A percentile compares a stretch with the other conserved stretches of the same genome.
phyloP scores from a whole-genome alignment of 2,797 vertebrate species.

The Parauchenoglanis punctatus region DNA sequence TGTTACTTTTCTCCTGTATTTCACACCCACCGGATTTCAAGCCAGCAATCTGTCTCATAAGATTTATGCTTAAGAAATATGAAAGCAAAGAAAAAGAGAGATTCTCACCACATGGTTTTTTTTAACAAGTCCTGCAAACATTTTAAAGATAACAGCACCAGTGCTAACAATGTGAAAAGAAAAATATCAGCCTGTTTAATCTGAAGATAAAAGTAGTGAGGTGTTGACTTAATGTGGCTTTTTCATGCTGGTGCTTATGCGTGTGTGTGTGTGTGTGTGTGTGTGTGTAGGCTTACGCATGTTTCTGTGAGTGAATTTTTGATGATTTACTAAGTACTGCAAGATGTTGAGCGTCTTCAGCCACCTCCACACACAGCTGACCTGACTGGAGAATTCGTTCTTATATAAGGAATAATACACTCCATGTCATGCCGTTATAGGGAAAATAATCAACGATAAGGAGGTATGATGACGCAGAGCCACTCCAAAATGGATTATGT shows the following conservation, averaged over 20 bases:
- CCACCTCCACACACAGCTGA: neutral
- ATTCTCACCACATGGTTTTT: neutral
- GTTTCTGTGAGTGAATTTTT: neutral
- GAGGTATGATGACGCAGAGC: neutral
- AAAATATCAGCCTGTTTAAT: neutral
- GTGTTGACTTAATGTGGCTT: neutral
- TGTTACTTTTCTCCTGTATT: neutral
- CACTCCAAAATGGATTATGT: neutral
- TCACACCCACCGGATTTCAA: neutral
- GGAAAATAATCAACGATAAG: neutral
- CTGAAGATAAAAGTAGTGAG: neutral
- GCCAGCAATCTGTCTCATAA: neutral
- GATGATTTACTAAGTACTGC: neutral
- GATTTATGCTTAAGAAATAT: neutral
- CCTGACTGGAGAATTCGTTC: neutral
- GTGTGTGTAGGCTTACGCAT: neutral
- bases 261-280: slow-evolving; percentile 4
- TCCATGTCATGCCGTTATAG: neutral
- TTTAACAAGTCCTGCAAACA: no score
- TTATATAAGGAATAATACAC: neutral
- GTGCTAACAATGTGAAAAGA: neutral
- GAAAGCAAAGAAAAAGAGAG: neutral
- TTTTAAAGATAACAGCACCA: neutral
- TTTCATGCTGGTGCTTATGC: neutral
- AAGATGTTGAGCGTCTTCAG: neutral